phyloP scores from a whole-genome alignment of 2,797 vertebrate genomes.

The Cyclopterus lumpus region DNA sequence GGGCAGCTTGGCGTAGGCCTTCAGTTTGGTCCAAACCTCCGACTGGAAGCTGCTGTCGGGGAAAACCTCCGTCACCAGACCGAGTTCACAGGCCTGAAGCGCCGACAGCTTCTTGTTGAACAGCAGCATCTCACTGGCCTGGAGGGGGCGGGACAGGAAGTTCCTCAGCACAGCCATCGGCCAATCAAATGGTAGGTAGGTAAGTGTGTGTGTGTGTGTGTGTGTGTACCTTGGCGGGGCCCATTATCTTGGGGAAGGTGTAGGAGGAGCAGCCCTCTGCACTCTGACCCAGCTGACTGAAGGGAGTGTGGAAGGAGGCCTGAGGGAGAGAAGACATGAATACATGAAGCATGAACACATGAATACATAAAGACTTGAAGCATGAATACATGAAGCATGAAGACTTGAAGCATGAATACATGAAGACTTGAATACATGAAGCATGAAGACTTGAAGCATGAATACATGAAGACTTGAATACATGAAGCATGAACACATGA shows the following conservation, averaged over 20 bases:
- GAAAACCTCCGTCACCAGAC: constrained; percentile 92
- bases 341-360: no score
- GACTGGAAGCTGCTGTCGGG: constrained; percentile 89
- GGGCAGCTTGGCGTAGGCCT: constrained; percentile 86
- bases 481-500: no score
- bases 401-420: no score
- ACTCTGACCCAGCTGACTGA: constrained; percentile 90
- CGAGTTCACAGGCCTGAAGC: constrained; percentile 85
- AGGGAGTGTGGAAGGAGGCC: constrained; percentile 94
- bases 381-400: no score
- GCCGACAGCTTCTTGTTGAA: constrained; percentile 94
- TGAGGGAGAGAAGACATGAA: constrained; percentile 47
- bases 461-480: no score
- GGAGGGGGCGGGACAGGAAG: no score
- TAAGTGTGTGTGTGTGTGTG: neutral
- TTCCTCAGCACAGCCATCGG: no score
- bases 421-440: no score
- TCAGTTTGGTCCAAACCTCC: constrained; percentile 88
- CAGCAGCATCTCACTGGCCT: constrained; percentile 91
- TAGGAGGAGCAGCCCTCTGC: constrained; percentile 95
- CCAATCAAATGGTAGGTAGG: no score
- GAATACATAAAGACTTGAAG: no score
- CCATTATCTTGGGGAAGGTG: constrained; percentile 93
- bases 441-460: no score
- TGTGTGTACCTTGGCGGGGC: constrained; percentile 84